phyloP scores from a whole-genome alignment of 2,113 vertebrate genomes.

The Dipodomys merriami region DNA sequence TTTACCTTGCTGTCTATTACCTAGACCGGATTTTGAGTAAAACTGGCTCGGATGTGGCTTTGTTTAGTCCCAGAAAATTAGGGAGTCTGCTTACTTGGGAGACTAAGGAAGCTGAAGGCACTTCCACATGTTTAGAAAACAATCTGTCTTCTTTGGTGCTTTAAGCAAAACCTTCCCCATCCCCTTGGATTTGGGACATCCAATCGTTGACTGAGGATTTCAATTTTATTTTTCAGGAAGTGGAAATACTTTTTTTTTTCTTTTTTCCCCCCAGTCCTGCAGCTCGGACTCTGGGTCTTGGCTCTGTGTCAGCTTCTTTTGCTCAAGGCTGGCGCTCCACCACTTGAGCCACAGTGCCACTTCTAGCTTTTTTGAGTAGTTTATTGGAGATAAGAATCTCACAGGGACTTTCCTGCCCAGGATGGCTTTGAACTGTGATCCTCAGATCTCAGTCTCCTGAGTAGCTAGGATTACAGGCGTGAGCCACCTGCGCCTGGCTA shows the following conservation, averaged over 20 bases:
- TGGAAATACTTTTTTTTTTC: background rate
- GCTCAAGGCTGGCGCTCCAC: too few species aligned
- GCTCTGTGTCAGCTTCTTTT: too few species aligned
- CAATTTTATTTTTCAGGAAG: conserved; percentile 18
- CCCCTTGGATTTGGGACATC: background rate
- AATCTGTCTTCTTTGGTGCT: background rate
- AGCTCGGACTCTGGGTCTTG: too few species aligned
- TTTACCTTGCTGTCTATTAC: conserved; percentile 54
- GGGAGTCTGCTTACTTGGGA: background rate
- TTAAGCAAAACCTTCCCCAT: background rate
- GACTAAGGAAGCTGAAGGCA: background rate
- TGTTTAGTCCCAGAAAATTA: background rate
- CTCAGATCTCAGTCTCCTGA: too few species aligned
- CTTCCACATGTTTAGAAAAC: conserved; percentile 14
- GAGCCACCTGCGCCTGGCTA: too few species aligned
- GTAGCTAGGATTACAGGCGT: too few species aligned
- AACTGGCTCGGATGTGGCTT: accelerated
- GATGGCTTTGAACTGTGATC: too few species aligned
- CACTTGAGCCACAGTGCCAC: too few species aligned
- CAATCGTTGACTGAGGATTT: conserved; percentile 19
- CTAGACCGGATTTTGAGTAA: background rate
- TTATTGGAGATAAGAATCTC: too few species aligned
- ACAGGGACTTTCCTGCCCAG: too few species aligned
- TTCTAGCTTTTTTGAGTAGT: too few species aligned
- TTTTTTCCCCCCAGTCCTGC: too few species aligned